Percentiles rank a stretch among this genome's conserved stretches.
These are phyloP conservation scores for Choloepus hoffmanni DNA, from an alignment of 2,113 vertebrate species.

Conservation along the genomic window DNA sequence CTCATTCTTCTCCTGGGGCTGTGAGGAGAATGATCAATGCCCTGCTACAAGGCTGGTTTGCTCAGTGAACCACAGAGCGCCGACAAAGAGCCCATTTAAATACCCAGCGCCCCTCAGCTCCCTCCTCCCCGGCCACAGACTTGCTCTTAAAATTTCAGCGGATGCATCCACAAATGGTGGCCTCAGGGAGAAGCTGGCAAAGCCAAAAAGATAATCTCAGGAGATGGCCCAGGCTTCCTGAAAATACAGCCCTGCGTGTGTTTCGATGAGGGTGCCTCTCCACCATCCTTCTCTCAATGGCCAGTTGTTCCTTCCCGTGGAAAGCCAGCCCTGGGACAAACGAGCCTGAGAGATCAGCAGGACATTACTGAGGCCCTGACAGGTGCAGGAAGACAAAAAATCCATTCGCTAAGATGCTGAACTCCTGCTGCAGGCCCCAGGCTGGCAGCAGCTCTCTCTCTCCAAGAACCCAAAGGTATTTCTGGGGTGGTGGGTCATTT, in stretches of 20 bases:
- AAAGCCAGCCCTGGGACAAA: constrained; percentile 60
- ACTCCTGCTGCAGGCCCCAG: constrained; percentile 1
- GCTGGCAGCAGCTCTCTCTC: constrained; percentile 46
- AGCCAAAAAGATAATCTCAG: constrained; percentile 58
- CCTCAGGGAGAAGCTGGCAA: constrained; percentile 47
- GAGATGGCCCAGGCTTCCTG: constrained; percentile 62
- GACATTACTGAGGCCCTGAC: constrained; percentile 27
- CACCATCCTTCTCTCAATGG: not conserved
- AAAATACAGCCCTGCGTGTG: constrained; percentile 25
- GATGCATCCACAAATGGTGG: constrained; percentile 24
- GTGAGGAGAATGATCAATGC: constrained; percentile 64
- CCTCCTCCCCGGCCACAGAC: constrained; percentile 15
- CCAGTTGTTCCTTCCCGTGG: constrained; percentile 54
- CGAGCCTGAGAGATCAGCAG: constrained; percentile 66
- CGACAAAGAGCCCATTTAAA: constrained; percentile 75
- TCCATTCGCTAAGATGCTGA: constrained; percentile 64
- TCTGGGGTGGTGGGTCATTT: constrained; percentile 68
- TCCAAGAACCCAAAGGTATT: constrained; percentile 71
- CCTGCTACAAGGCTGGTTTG: constrained; percentile 40
- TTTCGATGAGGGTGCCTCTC: constrained; percentile 30
- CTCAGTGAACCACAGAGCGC: constrained; percentile 68
- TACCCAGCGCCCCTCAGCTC: constrained; percentile 51
- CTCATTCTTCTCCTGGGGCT: constrained; percentile 74
- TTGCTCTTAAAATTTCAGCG: constrained; percentile 45
- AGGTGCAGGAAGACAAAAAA: constrained; percentile 71